A percentile compares a stretch with the other conserved stretches of the same genome.
These are phyloP conservation scores for Artemia sp. DNA, from an alignment of 2,888 invertebrate species.

Conservation along the genomic window DNA sequence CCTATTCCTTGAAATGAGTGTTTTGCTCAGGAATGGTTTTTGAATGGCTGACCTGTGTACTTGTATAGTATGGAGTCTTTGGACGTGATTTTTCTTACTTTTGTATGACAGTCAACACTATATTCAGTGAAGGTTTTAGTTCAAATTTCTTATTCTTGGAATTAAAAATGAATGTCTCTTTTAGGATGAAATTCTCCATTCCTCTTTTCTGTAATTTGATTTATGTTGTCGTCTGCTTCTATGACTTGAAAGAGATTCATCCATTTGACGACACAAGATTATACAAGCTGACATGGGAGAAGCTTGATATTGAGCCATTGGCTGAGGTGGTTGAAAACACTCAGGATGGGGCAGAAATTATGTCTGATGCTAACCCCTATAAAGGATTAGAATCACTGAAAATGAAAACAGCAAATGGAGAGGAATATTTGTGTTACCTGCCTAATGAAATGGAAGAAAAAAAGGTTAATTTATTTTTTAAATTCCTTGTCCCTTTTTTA, in stretches of 20 bases:
- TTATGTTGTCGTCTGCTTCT: neutral
- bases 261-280: constrained; percentile 66
- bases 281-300: constrained; percentile 62
- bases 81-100: no score
- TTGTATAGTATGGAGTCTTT: no score
- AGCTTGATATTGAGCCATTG: constrained; percentile 29
- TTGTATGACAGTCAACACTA: no score
- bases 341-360: neutral
- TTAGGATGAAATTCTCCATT: neutral
- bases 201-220: neutral
- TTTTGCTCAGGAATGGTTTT: no score
- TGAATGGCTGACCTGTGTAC: no score
- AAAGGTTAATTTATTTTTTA: constrained; percentile 27
- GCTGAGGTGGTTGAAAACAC: neutral
- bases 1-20: no score
- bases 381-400: constrained; percentile 42
- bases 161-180: no score
- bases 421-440: constrained; percentile 62
- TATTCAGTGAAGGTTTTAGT: no score
- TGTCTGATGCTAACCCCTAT: constrained; percentile 18
- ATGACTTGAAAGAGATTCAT: constrained; percentile 39
- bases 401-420: constrained; percentile 56
- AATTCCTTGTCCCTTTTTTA: neutral
- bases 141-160: no score
- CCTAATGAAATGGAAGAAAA: constrained; percentile 42